Base-by-base conservation (phyloP, 2,888 invertebrate genomes). In the Mythimna lalbum region DNA sequence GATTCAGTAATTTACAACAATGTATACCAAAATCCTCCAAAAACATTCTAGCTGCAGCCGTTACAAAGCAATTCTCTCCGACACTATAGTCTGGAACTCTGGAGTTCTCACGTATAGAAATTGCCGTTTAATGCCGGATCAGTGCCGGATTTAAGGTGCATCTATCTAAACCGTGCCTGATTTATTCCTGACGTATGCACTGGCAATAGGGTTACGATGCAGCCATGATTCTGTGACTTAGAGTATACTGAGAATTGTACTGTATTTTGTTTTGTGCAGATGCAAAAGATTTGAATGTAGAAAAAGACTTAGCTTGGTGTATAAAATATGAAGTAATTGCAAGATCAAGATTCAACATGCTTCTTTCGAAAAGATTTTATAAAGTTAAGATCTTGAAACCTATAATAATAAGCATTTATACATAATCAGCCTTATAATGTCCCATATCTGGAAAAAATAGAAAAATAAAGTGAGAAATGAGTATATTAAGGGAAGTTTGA, bases 181-280 rank as follows among this genome's bases (percentile, higher is more conserved):
- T 89, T 87, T 89, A 89, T 89, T 86, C 82, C 31, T 81, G 86
- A 84, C 88, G 80, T 88, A 88, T 87, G 83, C 85, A 77, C 83
- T 85, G 27, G 84, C 64, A 78, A 69, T 68, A 78, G 68, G 57
- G 69, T 66, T 53, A 73, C 63, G 50, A 76, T 63, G 69, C 19
- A 47, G 59, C 71, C 67, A 56, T 73, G 76, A 76, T 71, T 73
- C 49, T 64, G 59, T 65, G 78, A 78, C 63, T 63, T 61, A 49
- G 64, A 72, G 69, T 76, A 57, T 33, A 69, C 53, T 63, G 72
- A 77, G 68, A 56, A 60, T 69, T 55, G 65, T 76, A 21, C n/a
- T 43, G 59, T 67, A 67, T 67, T 65, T 63, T 69, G 23, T 36
- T 77, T 63, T 71, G 55, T 76, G 33, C 9, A 47, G 33, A 71